Evolutionary conservation across 2,888 invertebrate species (phyloP).

Genomic region (Tenthredo scrophulariae): DNA sequence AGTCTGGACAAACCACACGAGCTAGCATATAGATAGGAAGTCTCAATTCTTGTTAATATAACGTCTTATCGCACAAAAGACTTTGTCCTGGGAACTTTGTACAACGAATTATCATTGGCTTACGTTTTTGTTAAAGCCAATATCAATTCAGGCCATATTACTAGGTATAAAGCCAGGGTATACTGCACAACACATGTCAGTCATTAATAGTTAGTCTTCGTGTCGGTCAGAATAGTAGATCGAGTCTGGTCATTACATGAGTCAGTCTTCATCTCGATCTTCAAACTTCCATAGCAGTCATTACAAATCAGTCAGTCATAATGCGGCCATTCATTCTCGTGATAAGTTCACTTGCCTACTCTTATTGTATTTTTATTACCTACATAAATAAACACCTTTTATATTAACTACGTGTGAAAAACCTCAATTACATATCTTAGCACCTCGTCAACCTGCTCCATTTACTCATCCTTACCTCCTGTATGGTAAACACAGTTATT

Average conservation of each 20-base stretch:
- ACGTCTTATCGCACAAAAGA: background rate
- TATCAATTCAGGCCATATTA: background rate
- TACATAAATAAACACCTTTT: background rate
- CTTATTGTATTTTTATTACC: background rate
- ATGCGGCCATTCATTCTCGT: background rate
- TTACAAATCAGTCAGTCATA: background rate
- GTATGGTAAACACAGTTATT: background rate
- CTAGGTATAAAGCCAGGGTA: background rate
- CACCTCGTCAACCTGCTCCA: background rate
- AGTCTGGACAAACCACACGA: background rate
- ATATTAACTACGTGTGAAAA: background rate
- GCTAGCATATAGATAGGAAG: background rate
- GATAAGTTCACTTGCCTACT: background rate
- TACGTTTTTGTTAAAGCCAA: background rate
- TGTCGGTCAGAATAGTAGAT: background rate
- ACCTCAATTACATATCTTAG: background rate
- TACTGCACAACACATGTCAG: background rate
- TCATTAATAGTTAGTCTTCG: background rate
- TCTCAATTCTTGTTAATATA: background rate
- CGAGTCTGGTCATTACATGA: slow-evolving; percentile 6
- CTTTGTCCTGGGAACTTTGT: background rate
- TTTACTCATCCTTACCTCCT: background rate
- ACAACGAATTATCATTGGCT: background rate
- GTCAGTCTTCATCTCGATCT: slow-evolving; percentile 11
- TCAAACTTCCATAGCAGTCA: background rate